phyloP scores from a whole-genome alignment of 2,888 invertebrate genomes.

The Deroplatys truncata region DNA sequence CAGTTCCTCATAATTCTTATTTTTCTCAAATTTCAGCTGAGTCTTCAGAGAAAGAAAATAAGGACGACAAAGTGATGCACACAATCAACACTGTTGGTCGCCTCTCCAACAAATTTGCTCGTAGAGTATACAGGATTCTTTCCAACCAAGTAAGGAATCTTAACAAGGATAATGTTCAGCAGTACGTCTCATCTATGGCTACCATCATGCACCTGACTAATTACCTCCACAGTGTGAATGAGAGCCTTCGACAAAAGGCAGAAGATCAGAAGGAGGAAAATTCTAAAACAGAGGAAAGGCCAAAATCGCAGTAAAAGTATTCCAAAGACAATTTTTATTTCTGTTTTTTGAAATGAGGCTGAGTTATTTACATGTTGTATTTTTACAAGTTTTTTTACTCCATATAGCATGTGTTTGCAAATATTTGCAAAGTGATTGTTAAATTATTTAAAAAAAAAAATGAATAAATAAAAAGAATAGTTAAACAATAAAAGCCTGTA shows the following conservation, averaged over 20 bases:
- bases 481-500: too few species aligned
- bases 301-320: too few species aligned
- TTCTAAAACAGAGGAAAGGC: too few species aligned
- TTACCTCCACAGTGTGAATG: slow-evolving; percentile 43
- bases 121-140: slow-evolving; percentile 65
- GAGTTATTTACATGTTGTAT: too few species aligned
- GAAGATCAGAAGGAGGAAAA: neutral
- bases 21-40: neutral
- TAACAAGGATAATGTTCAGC: slow-evolving; percentile 49
- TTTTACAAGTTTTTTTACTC: too few species aligned
- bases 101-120: slow-evolving; percentile 65
- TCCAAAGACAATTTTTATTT: too few species aligned
- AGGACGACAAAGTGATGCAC: slow-evolving; percentile 60
- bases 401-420: too few species aligned
- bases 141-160: slow-evolving; percentile 54
- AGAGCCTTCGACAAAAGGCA: neutral
- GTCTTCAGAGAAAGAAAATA: slow-evolving; percentile 34
- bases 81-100: slow-evolving; percentile 69
- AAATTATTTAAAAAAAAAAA: too few species aligned
- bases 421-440: too few species aligned
- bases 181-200: slow-evolving; percentile 48
- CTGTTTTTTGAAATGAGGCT: too few species aligned
- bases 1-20: too few species aligned
- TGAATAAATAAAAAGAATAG: too few species aligned
- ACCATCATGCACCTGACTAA: slow-evolving; percentile 49